Base-by-base conservation (phyloP, 2,113 vertebrate genomes). In the Acanthisitta chloris region DNA sequence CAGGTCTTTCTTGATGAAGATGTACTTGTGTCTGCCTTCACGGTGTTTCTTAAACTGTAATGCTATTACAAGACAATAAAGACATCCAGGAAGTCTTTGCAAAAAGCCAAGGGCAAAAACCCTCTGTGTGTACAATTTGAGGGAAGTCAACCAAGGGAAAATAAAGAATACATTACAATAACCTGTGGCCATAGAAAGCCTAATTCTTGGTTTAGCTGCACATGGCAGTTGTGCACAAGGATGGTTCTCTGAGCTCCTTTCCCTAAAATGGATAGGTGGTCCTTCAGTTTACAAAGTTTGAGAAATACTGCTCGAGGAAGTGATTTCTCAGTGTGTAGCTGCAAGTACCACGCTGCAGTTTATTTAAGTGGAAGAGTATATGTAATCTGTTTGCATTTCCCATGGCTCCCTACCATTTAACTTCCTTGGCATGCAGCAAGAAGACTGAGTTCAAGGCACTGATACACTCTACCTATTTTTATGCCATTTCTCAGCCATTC, bases 311-410 rank as follows among this genome's bases (percentile, higher is more conserved):
- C 58, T 70, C 17, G 42, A 70, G 57, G 58, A 71, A 62, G 43
- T 46, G 73, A 58, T 88, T 92, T 83, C 76, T 88, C 42, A 49
- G 51, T 24, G 24, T 59, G 34, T 54, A 58, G 84, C 78, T 94
- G 69, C 78, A 72, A 54, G 26, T 70, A 36, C 2, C 1, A 1
- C 76, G 10, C 24, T 12, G 4, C 0, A 0, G 23, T 85, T 89
- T 84, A 51, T 79, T 43, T 85, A 82, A 92, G 54, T 49, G 36
- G 58, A 55, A 43, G 58, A 72, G 40, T 48, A 3, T 38, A 29
- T 58, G 58, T 83, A 57, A 94, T 88, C 74, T 88, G 82, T 94
- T 92, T 90, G 88, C 76, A n/a, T 81, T 95, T 93, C 76, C 71
- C 79, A 40, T 49, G 57, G 66, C 74, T 73, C 42, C 55, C 46